phyloP scores from a whole-genome alignment of 2,888 invertebrate species.

The Drosophila macrospina region DNA sequence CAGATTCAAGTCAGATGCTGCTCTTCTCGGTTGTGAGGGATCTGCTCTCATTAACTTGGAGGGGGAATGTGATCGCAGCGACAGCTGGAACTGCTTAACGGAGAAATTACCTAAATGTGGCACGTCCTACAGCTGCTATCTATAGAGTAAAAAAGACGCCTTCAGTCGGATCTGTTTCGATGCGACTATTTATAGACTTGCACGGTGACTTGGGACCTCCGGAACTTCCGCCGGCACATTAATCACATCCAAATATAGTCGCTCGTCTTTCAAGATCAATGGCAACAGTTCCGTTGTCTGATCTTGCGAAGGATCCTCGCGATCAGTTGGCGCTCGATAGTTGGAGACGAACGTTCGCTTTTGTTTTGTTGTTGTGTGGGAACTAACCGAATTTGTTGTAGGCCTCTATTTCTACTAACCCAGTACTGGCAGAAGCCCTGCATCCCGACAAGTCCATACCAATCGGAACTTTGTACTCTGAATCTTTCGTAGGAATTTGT shows the following conservation, averaged over 20 bases:
- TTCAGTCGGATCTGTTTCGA: not conserved
- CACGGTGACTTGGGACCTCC: constrained; percentile 18
- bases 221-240: constrained; percentile 53
- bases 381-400: constrained; percentile 20
- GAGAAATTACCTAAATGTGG: constrained; percentile 14
- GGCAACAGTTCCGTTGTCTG: constrained; percentile 37
- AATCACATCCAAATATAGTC: constrained; percentile 49
- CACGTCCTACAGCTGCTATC: not conserved
- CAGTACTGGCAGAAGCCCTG: not conserved
- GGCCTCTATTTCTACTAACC: constrained; percentile 34
- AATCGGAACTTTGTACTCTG: constrained; percentile 16
- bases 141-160: constrained; percentile 14
- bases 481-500: constrained; percentile 75
- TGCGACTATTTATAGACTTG: constrained; percentile 37
- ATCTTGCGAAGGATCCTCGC: constrained; percentile 5
- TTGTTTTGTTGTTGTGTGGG: not conserved
- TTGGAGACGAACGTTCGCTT: constrained; percentile 12
- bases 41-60: not conserved
- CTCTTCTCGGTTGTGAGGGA: not conserved
- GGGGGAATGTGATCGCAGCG: constrained; percentile 7
- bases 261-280: constrained; percentile 49
- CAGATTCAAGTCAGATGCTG: constrained; percentile 1
- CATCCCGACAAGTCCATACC: not conserved
- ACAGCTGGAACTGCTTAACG: constrained; percentile 28
- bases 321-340: constrained; percentile 31